These are phyloP conservation scores for Rhizoglyphus robini DNA, from an alignment of 1,140 invertebrate species.

Conservation along the genomic window DNA sequence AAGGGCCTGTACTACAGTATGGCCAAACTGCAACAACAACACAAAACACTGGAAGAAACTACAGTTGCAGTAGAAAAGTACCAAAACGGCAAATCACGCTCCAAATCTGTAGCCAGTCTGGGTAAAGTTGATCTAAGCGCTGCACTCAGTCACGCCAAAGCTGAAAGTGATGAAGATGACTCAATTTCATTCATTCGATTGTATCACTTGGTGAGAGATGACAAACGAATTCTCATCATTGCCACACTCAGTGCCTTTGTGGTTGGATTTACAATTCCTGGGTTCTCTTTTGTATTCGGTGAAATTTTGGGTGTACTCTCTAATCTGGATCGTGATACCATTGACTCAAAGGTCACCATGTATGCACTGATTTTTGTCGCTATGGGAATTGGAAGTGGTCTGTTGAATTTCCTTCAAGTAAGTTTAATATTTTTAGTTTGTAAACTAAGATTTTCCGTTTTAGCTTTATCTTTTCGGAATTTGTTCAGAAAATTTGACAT, in stretches of 20 bases:
- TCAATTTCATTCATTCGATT: slow-evolving; percentile 36
- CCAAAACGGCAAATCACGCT: too few relatives aligned
- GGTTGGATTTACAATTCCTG: slow-evolving; percentile 64
- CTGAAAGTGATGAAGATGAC: neutral
- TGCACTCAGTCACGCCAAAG: too few relatives aligned
- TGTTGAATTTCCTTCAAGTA: slow-evolving; percentile 44
- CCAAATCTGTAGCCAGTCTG: too few relatives aligned
- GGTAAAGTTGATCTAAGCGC: too few relatives aligned
- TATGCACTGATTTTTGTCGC: slow-evolving; percentile 54
- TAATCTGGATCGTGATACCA: slow-evolving; percentile 35
- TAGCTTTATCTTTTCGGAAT: slow-evolving; percentile 62
- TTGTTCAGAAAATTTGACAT: too few relatives aligned
- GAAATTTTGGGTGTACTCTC: slow-evolving; percentile 56
- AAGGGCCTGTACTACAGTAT: slow-evolving; percentile 25
- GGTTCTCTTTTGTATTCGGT: slow-evolving; percentile 67
- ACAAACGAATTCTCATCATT: slow-evolving; percentile 56
- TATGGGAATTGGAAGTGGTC: slow-evolving; percentile 47
- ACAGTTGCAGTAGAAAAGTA: slow-evolving; percentile 31
- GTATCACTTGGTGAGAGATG: slow-evolving; percentile 54
- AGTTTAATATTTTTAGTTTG: slow-evolving; percentile 56
- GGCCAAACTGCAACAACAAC: slow-evolving; percentile 36
- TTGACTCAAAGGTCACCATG: slow-evolving; percentile 39
- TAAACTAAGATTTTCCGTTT: slow-evolving; percentile 53
- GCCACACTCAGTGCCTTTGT: slow-evolving; percentile 53
- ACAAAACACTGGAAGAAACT: too few relatives aligned